Conservation (phyloP, 2,888 invertebrate species). For the Troides helena region DNA sequence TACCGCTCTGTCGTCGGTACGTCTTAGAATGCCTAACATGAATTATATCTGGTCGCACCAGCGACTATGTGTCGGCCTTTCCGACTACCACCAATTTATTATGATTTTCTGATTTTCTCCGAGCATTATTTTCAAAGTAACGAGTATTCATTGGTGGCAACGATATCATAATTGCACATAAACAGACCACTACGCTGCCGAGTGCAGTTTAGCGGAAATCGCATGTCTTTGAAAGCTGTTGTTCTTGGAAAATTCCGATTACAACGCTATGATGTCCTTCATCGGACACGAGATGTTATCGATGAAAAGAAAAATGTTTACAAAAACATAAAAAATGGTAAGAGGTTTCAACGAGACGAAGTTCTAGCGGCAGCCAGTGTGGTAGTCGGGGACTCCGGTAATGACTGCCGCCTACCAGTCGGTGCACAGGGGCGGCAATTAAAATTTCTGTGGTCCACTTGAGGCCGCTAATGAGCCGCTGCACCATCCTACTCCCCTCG, state of each 20-base stretch:
- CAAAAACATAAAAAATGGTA: background rate
- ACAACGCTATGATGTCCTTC: background rate
- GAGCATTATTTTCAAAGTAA: too few species aligned
- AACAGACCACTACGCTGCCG: background rate
- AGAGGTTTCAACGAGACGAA: slow-evolving; percentile 3
- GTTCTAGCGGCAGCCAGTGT: background rate
- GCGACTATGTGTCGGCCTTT: too few species aligned
- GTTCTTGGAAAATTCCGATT: background rate
- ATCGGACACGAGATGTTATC: background rate
- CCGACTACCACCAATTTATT: too few species aligned
- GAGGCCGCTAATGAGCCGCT: slow-evolving; percentile 60
- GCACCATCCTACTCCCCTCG: slow-evolving; percentile 45
- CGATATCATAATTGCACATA: background rate
- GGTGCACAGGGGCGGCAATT: slow-evolving; percentile 54
- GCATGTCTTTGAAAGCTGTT: too few species aligned
- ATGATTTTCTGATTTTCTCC: too few species aligned
- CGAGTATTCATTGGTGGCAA: too few species aligned
- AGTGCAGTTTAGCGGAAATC: too few species aligned
- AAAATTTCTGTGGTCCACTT: slow-evolving; percentile 61
- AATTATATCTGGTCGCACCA: too few species aligned
- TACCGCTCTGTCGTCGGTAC: too few species aligned
- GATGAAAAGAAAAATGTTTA: background rate
- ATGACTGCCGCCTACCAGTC: background rate
- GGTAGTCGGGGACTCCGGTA: background rate
- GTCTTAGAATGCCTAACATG: too few species aligned